phyloP scores from a whole-genome alignment of 2,888 invertebrate species.

The Mamestra brassicae region DNA sequence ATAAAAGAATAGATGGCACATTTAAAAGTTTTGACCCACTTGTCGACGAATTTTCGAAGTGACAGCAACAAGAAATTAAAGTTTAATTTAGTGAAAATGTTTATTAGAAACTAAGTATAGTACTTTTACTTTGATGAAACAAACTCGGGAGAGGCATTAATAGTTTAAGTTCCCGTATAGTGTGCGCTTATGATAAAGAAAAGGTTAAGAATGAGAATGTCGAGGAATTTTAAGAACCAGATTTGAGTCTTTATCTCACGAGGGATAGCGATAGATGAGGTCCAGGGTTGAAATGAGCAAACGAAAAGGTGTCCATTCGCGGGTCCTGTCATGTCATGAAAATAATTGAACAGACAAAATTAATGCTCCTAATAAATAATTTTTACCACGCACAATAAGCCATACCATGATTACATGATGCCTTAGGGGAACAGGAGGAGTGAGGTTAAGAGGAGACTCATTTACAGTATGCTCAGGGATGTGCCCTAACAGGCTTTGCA shows the following conservation, averaged over 20 bases:
- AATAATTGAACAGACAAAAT: too few species aligned
- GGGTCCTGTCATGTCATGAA: too few species aligned
- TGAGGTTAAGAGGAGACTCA: too few species aligned
- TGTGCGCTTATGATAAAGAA: background rate
- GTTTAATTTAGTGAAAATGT: conserved; percentile 18
- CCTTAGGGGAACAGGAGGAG: too few species aligned
- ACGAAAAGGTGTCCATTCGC: too few species aligned
- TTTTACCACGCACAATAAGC: too few species aligned
- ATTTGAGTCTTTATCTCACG: background rate
- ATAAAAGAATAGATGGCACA: background rate
- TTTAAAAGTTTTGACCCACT: conserved; percentile 20
- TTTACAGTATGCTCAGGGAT: too few species aligned
- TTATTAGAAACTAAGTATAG: conserved; percentile 1
- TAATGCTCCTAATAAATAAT: too few species aligned
- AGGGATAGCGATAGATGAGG: too few species aligned
- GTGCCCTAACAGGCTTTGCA: too few species aligned
- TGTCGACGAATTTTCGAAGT: conserved; percentile 7
- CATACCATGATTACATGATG: too few species aligned
- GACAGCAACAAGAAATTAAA: conserved; percentile 20
- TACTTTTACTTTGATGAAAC: conserved; percentile 21
- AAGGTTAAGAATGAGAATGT: background rate
- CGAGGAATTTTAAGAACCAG: background rate
- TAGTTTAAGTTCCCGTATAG: background rate
- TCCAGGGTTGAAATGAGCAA: too few species aligned
- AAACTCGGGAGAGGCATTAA: background rate